Conservation (phyloP, 2,113 vertebrate genomes). For the Heterotis niloticus region DNA sequence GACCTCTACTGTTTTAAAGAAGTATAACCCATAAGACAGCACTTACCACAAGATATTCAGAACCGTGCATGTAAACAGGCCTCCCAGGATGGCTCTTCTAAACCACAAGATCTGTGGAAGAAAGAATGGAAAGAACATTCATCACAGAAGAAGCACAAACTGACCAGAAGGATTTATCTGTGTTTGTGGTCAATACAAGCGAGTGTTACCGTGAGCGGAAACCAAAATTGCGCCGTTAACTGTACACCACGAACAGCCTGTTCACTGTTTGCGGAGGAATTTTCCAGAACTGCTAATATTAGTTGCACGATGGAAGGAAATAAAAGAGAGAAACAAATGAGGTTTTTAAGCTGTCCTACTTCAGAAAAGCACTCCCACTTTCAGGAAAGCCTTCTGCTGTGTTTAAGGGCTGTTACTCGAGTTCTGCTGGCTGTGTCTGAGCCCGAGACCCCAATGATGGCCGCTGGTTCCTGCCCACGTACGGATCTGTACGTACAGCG, state of each 20-base stretch:
- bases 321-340: too few species aligned
- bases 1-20: neutral
- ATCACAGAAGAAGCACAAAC: neutral
- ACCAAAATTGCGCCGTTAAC: neutral
- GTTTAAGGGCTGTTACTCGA: too few species aligned
- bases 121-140: neutral
- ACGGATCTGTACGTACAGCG: neutral
- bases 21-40: neutral
- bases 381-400: too few species aligned
- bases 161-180: neutral
- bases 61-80: constrained; percentile 56
- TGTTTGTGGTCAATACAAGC: too few species aligned
- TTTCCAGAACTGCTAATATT: too few species aligned
- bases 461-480: neutral
- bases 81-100: constrained; percentile 56
- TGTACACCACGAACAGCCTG: neutral
- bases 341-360: too few species aligned
- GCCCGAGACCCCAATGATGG: neutral
- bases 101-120: constrained; percentile 61
- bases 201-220: too few species aligned
- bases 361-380: too few species aligned
- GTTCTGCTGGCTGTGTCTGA: neutral
- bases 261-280: too few species aligned
- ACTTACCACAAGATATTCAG: constrained; percentile 65
- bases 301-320: too few species aligned